Conservation (phyloP, 1,140 invertebrate species). For the Aphelinus certus region DNA sequence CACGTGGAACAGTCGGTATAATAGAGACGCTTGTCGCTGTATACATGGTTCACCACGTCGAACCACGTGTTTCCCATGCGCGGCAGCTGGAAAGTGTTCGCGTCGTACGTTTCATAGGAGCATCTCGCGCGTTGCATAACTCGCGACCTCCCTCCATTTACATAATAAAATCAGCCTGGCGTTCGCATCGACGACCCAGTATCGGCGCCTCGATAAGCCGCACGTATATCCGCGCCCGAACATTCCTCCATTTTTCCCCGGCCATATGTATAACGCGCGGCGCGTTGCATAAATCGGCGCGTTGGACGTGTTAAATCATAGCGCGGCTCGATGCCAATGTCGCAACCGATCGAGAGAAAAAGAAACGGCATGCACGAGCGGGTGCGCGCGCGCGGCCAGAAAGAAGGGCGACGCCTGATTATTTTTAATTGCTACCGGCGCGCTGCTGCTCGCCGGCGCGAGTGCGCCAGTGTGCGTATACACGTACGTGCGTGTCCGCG, state of each 20-base stretch:
- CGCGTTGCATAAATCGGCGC: constrained; percentile 9
- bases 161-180: constrained; percentile 20
- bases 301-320: constrained; percentile 7
- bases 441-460: neutral
- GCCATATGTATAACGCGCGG: neutral
- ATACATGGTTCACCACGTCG: too few species aligned
- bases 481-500: neutral
- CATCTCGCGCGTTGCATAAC: neutral
- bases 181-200: neutral
- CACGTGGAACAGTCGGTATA: too few species aligned
- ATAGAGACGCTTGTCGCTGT: too few species aligned
- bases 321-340: neutral
- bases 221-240: neutral
- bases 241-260: neutral
- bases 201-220: neutral
- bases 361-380: neutral
- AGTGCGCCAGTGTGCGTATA: constrained; percentile 5
- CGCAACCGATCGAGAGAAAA: neutral
- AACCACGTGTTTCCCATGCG: too few species aligned
- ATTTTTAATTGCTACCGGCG: constrained; percentile 15
- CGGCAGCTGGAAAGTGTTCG: too few species aligned
- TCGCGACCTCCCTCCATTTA: constrained; percentile 5
- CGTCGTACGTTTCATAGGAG: too few species aligned
- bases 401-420: neutral
- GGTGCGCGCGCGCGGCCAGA: neutral